Conservation (phyloP, 2,888 invertebrate genomes). For the Tricholauxania praeusta region DNA sequence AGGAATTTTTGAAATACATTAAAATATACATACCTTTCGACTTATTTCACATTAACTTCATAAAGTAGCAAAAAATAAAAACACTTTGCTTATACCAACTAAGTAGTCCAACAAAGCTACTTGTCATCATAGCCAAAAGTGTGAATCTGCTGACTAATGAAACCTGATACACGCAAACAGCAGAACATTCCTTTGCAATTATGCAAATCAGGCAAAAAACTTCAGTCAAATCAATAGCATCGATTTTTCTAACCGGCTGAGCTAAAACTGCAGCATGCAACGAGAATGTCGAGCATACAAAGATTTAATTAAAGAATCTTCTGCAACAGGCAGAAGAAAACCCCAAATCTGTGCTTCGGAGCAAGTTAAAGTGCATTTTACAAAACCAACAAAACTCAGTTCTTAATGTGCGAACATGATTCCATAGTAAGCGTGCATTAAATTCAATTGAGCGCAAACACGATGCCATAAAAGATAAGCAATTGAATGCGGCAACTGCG, state of each 20-base stretch:
- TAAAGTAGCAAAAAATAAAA: no score
- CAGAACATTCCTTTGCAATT: constrained; percentile 21
- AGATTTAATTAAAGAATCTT: constrained; percentile 4
- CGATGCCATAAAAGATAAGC: not conserved
- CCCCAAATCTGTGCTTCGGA: not conserved
- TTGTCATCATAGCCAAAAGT: not conserved
- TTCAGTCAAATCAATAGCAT: not conserved
- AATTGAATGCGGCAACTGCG: not conserved
- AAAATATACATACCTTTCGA: no score
- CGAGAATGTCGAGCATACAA: constrained; percentile 10
- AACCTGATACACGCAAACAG: not conserved
- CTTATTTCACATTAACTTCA: no score
- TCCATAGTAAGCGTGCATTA: not conserved
- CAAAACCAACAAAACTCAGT: no score
- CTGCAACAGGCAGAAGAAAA: not conserved
- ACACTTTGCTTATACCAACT: no score
- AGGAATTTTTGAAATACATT: no score
- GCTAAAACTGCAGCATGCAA: not conserved
- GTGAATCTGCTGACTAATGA: not conserved
- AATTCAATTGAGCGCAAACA: constrained; percentile 19
- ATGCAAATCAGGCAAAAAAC: constrained; percentile 19
- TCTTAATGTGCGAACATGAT: constrained; percentile 12
- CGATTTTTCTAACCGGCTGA: not conserved
- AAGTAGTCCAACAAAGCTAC: not conserved
- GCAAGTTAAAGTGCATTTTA: no score